A percentile compares a stretch with the other conserved stretches of the same genome.
phyloP scores from a whole-genome alignment of 2,797 vertebrate species.

The Sebastes diaconus region DNA sequence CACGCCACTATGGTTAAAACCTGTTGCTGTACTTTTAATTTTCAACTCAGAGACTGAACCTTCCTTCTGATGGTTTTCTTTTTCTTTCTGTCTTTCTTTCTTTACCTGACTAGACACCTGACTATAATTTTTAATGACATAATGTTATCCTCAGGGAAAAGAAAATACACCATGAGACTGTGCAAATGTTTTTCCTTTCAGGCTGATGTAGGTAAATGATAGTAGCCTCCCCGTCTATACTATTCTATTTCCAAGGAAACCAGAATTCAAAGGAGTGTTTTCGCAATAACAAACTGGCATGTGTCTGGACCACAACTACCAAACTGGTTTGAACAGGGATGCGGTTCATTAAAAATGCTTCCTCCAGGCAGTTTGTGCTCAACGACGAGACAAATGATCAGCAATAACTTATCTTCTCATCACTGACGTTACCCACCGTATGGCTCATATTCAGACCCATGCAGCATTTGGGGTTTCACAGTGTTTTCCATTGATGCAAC shows the following conservation, averaged over 20 bases:
- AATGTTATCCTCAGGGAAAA: background rate
- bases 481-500: background rate
- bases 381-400: conserved; percentile 3
- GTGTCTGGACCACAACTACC: conserved; percentile 44
- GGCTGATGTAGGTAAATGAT: background rate
- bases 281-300: conserved; percentile 23
- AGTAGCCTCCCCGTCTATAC: conserved; percentile 1
- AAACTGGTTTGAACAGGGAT: conserved; percentile 41
- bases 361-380: conserved; percentile 12
- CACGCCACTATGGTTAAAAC: background rate
- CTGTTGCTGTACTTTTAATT: background rate
- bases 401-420: conserved; percentile 14
- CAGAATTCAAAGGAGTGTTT: conserved; percentile 33
- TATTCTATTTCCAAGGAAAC: conserved; percentile 8
- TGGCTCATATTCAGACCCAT: conserved; percentile 18
- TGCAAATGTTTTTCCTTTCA: background rate
- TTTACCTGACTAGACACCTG: background rate
- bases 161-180: background rate
- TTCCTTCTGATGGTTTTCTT: background rate
- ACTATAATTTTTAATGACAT: background rate
- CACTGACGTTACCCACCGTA: background rate
- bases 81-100: background rate
- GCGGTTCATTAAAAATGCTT: conserved; percentile 23
- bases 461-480: background rate
- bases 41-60: background rate